Evolutionary conservation across 2,888 invertebrate genomes (phyloP), one percentile per base, ranked within the genome.

Genomic region (Drosophila neonasuta): DNA sequence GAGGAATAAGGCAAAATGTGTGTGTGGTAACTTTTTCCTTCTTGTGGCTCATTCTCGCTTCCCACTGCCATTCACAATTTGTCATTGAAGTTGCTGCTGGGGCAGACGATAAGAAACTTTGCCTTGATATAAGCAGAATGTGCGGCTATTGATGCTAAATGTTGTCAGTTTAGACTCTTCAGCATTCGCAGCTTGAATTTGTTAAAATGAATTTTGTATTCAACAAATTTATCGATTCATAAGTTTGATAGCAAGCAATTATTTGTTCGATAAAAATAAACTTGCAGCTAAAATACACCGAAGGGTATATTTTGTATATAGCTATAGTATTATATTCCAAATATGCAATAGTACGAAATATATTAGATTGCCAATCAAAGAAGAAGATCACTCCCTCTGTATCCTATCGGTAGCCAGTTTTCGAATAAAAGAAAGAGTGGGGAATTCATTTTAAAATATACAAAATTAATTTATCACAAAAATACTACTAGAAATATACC

Each of bases 1-100:
- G 29, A 61, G 45, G 45, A 56, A 71, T 52, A 49, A 58, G 63
- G 44, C 32, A 60, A 57, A 74, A 63, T 70, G 24, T 24, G 24
- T 24, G 56, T 68, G 52, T 71, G 74, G 60, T 42, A 72, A 70
- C 71, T 75, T 75, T 65, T 57, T 51, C 55, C 32, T 45, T 51
- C 55, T 39, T 45, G 9, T 34, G 48, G 54, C 45, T 42, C 44
- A 48, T 57, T 49, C 42, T 57, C 59, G 55, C 59, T 34, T 29
- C 34, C 50, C 45, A 54, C 29, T 57, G 68, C 61, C 74, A 64
- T 65, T 77, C 80, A 74, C 86, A 86, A 81, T 81, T 81, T 81
- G 86, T 81, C 81, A 81, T 79, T 84, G 81, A 79, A 81, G 81
- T 86, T 86, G 83, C 77, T 68, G 75, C 68, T 74, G 81, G 68